Evolutionary conservation across 2,888 invertebrate genomes (phyloP), one percentile per base, ranked within the genome.

Genomic region (Odontocerum albicorne): DNA sequence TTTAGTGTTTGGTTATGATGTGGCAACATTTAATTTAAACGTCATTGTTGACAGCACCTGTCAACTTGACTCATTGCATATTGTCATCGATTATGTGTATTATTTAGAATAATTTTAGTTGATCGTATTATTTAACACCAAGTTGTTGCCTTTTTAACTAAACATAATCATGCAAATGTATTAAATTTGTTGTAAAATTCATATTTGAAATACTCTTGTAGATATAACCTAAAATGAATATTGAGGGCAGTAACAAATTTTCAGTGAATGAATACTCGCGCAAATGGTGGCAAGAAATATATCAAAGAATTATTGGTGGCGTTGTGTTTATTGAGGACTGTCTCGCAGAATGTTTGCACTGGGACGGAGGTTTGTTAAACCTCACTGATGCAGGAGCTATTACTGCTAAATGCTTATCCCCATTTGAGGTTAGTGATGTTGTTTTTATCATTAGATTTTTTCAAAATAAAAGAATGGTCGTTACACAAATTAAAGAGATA

Each of bases 261-360:
- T 59, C 45, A n/a, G 67, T 76, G 3, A 73, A 69, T 64, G 74
- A 79, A 44, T 81, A 80, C 62, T 66, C 72, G 13, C 74, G 74
- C 57, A 72, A 72, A 33, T 82, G 81, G 72, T 87, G 86, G 86
- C 70, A 74, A 19, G 81, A 82, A 63, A 76, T 86, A 13, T 79
- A 80, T 58, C 73, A 78, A 39, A 74, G 82, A 64, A 80, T 86
- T 36, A 78, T 79, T 47, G 80, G 81, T 63, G 82, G 85, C 57
- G 79, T 81, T 1, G 85, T 87, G 39, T 87, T 83, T 64, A 69
- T 87, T 36, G 87, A 87, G 64, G 78, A 83, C 63, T 70, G 72
- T 27, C 77, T 79, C 54, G 80, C 84, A 1, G 87, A 87, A 66
- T 83, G 85, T 65, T 68, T 87, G 35, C 87, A 87, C 65, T 87